Evolutionary conservation across 1,140 invertebrate genomes (phyloP), one percentile per base, ranked within the genome.

Genomic region (Bombus cullumanus): DNA sequence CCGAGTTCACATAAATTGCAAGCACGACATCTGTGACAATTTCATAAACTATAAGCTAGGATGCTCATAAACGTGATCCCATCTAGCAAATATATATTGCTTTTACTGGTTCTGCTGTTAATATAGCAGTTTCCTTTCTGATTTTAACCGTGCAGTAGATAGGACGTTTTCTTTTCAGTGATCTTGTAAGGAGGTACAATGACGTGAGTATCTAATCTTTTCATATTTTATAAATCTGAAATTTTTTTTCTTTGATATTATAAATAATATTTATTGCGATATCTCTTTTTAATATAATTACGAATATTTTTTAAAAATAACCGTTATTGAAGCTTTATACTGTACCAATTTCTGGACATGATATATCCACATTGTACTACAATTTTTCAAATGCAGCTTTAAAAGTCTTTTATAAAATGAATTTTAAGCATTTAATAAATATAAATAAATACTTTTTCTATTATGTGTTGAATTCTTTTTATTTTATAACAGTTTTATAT

Each of bases 131-230:
- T n/a, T 82, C 81, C 90, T 92, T 92, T 92, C 90, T 88, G 88
- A 85, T 89, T 86, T 85, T 15, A 73, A 41, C 69, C 37, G 69
- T 87, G 31, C 41, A 41, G 28, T 41, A 22, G 43, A 6, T 85
- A 47, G 71, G 69, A 81, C 41, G 41, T 1, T 18, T 59, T 15
- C 1, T 6, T 9, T 28, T 0, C 34, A 6, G 47, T 53, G 47
- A 22, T 53, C 5, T 6, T 22, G 66, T 25, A 3, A 6, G 1
- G 2, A 1, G 2, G 0, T 13, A 87, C 59, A 15, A 94, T 94
- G 93, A 91, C 92, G 93, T 94, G 73, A 93, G 93, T 94, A 90
- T 89, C 80, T 39, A 76, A 91, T 92, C 88, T 10, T 28, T 64
- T 18, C 1, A 10, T 69, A 76, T 88, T 47, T 84, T 66, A 47